Evolutionary conservation across 2,797 vertebrate genomes (phyloP), one percentile per base, ranked within the genome.

Genomic region (Mastacembelus armatus): DNA sequence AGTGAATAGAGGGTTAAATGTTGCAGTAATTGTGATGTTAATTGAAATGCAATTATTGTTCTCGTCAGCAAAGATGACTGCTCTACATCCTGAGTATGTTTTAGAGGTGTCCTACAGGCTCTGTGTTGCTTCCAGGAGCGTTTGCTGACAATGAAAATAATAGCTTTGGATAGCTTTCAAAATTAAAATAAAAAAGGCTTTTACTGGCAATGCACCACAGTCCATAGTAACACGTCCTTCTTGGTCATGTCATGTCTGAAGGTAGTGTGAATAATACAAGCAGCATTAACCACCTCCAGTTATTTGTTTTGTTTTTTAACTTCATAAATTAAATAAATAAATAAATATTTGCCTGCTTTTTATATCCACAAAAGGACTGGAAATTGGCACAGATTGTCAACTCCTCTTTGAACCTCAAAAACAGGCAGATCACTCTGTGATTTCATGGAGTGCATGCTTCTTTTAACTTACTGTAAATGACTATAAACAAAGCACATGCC

Each of bases 111-210:
- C 84, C 90, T 63, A 76, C 45, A 50, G 52, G 52, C 79, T 77
- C 70, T 58, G 57, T 51, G 26, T 74, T 72, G 81, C 83, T 84
- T 85, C 54, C 51, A 69, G 43, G 69, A 85, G 78, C 83, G 39
- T 74, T 71, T 85, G 85, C 83, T 90, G 89, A 88, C 81, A 85
- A 77, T 86, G 85, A 89, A 81, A 85, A 78, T 88, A 89, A 90
- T 86, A 18, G 66, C 64, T 88, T 85, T 60, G 59, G 86, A 91
- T 63, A 54, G 74, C 71, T 83, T 75, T 79, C 65, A 78, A 85
- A 87, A 89, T 91, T 81, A 89, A 89, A 89, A 86, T 72, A 77
- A 82, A 66, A 78, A 67, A 72, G 62, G 70, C 66, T 82, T 85
- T 85, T 69, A 86, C 76, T 66, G 21, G 68, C 65, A 77, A 69